phyloP scores from a whole-genome alignment of 2,113 vertebrate genomes.

The Taurulus bubalis region DNA sequence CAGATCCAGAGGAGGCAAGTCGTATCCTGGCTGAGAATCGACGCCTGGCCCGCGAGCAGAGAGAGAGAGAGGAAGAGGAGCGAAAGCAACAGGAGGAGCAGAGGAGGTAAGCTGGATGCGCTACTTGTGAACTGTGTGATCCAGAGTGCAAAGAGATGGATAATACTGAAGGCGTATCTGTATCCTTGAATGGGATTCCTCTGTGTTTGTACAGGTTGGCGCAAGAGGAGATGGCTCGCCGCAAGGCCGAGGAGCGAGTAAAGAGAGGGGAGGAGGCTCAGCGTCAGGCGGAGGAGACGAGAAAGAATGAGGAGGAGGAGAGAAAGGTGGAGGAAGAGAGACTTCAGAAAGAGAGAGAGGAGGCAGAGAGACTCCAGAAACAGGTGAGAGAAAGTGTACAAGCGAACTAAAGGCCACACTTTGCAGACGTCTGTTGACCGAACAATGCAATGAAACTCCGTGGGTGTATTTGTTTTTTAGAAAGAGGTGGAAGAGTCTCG shows the following conservation, averaged over 20 bases:
- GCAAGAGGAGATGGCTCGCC: conserved; percentile 89
- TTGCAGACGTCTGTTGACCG: background rate
- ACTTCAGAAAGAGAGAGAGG: conserved; percentile 85
- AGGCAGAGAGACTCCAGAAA: conserved; percentile 84
- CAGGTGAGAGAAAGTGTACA: conserved; percentile 81
- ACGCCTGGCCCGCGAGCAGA: conserved; percentile 92
- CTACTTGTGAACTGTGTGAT: background rate
- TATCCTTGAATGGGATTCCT: background rate
- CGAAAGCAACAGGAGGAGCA: conserved; percentile 87
- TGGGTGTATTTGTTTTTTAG: conserved; percentile 47
- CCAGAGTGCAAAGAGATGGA: background rate
- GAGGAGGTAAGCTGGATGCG: conserved; percentile 82
- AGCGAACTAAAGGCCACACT: background rate
- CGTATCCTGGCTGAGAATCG: conserved; percentile 93
- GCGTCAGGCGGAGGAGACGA: conserved; percentile 83
- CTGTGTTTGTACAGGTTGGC: conserved; percentile 82
- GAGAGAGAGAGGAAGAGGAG: conserved; percentile 91
- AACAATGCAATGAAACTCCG: background rate
- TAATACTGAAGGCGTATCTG: background rate
- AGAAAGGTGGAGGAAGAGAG: conserved; percentile 84
- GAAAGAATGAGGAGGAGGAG: conserved; percentile 76
- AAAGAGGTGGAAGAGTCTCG: conserved; percentile 92
- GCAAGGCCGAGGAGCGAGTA: conserved; percentile 87
- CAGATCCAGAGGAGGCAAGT: conserved; percentile 92
- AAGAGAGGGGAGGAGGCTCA: conserved; percentile 89